A percentile compares a stretch with the other conserved stretches of the same genome.
Conservation (phyloP, 2,113 vertebrate genomes). For the Megaleporinus macrocephalus region DNA sequence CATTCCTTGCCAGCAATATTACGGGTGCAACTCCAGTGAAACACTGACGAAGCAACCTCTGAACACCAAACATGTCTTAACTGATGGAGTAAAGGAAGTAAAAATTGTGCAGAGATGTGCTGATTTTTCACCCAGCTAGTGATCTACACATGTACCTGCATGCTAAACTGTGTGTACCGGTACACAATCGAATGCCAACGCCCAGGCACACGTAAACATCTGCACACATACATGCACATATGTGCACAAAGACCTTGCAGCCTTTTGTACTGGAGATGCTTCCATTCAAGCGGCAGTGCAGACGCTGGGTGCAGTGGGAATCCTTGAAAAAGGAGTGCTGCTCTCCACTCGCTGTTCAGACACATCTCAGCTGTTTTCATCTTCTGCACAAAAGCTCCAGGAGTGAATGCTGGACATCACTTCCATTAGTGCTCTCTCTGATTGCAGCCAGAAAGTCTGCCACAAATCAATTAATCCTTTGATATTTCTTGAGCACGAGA, state of each 20-base stretch:
- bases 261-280: constrained; percentile 58
- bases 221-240: not conserved
- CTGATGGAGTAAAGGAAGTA: no score
- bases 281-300: constrained; percentile 61
- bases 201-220: not conserved
- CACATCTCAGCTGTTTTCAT: constrained; percentile 47
- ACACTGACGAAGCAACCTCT: no score
- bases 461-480: constrained; percentile 55
- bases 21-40: no score
- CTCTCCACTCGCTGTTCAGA: constrained; percentile 39
- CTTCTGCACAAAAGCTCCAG: constrained; percentile 46
- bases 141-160: no score
- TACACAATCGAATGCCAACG: no score
- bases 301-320: constrained; percentile 39
- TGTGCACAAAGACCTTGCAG: not conserved
- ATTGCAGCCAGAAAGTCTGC: constrained; percentile 44
- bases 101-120: no score
- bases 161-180: no score
- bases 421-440: constrained; percentile 42
- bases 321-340: constrained; percentile 30
- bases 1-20: no score
- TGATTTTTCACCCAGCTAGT: no score
- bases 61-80: no score
- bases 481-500: constrained; percentile 42
- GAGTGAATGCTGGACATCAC: constrained; percentile 42